Evolutionary conservation across 2,888 invertebrate species (phyloP).

Genomic region (Clanis bilineata): DNA sequence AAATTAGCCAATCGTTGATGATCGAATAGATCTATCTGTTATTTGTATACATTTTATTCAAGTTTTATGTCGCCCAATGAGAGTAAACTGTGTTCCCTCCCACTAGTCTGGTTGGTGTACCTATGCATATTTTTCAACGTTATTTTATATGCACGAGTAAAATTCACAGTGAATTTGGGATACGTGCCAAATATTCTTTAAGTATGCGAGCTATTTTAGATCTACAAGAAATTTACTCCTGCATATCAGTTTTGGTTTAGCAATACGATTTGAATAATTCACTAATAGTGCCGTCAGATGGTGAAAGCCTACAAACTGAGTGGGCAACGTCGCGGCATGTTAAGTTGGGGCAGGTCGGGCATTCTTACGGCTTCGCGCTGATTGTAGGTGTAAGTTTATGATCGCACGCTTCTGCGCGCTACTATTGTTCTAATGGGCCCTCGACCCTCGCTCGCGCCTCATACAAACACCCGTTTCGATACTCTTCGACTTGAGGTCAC

Average conservation of each 20-base stretch:
- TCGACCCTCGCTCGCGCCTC: slow-evolving; percentile 49
- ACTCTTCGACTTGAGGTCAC: slow-evolving; percentile 60
- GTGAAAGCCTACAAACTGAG: slow-evolving; percentile 43
- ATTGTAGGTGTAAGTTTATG: slow-evolving; percentile 70
- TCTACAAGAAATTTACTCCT: slow-evolving; percentile 29
- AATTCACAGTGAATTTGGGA: slow-evolving; percentile 44
- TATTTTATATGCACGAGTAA: slow-evolving; percentile 15
- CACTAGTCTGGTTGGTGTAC: neutral
- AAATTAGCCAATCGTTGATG: neutral
- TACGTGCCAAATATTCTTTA: slow-evolving; percentile 47
- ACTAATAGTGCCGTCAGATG: slow-evolving; percentile 11
- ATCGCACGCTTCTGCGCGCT: slow-evolving; percentile 72
- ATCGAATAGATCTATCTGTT: neutral
- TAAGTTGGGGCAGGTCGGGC: slow-evolving; percentile 66
- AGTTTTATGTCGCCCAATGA: neutral
- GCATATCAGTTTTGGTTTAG: neutral
- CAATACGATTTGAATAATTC: neutral
- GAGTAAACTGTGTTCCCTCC: neutral
- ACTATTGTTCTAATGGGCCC: slow-evolving; percentile 75
- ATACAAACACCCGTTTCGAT: slow-evolving; percentile 59
- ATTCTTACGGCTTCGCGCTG: slow-evolving; percentile 57
- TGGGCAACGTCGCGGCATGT: slow-evolving; percentile 35
- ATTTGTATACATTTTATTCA: neutral
- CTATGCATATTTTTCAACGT: neutral
- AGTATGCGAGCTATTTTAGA: slow-evolving; percentile 45